A percentile compares a stretch with the other conserved stretches of the same genome.
phyloP scores from a whole-genome alignment of 2,888 invertebrate species.

The Trissonchulus latispiculum region DNA sequence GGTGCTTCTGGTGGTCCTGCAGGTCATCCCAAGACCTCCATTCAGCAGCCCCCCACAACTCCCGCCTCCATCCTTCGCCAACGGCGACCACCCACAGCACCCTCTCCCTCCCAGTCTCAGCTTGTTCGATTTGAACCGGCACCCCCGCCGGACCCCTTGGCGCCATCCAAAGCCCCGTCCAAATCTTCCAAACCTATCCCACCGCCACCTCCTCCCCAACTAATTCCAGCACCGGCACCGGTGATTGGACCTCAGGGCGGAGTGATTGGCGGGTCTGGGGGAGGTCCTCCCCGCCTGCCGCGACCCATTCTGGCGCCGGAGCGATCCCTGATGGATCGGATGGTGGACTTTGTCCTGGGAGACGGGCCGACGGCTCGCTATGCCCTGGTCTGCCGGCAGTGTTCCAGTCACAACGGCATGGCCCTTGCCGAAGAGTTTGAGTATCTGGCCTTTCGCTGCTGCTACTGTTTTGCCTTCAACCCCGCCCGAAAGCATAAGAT shows the following conservation, averaged over 20 bases:
- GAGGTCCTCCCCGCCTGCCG: no score
- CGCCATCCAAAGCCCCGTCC: no score
- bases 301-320: slow-evolving; percentile 64
- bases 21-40: background rate
- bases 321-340: slow-evolving; percentile 68
- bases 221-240: background rate
- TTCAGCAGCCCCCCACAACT: background rate
- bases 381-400: slow-evolving; percentile 82
- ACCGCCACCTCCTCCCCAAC: no score
- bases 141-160: no score
- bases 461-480: slow-evolving; percentile 74
- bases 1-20: background rate
- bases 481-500: slow-evolving; percentile 21
- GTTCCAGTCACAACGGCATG: slow-evolving; percentile 86
- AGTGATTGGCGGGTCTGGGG: background rate
- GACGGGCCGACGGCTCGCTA: slow-evolving; percentile 89
- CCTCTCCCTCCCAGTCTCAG: no score
- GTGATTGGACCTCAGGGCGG: background rate
- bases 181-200: no score
- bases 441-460: slow-evolving; percentile 70
- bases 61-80: no score
- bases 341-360: slow-evolving; percentile 85
- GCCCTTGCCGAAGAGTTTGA: slow-evolving; percentile 60
- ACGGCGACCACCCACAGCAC: no score
- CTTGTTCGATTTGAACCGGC: no score